Base-by-base conservation (phyloP, 2,888 invertebrate species). In the Drosophila hamatofila region DNA sequence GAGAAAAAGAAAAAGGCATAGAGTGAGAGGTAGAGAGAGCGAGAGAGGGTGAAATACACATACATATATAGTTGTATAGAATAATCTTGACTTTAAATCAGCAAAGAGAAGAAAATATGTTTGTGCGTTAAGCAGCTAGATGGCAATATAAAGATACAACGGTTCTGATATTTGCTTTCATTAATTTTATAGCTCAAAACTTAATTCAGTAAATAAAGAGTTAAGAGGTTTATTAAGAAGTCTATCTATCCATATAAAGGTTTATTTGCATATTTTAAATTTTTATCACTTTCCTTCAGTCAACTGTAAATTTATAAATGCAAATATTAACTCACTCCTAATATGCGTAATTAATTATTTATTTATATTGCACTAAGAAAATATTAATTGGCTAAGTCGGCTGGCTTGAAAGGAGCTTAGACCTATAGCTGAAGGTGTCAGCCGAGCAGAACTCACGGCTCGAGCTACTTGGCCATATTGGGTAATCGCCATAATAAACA, bases 401-500 rank as follows among this genome's bases (percentile, higher is more conserved):
- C 35, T 4, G 42, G 12, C 30, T 23, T 37, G 14, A 37, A 37
- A 18, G 33, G 9, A 18, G 18, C 23, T 33, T 23, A 12, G 6
- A 23, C 27, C 37, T 12, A 46, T 23, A 21, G 7, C 30, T n/a
- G 14, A n/a, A 49, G 41, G 69, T 23, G 46, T 41, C 37, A 49
- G 39, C 12, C 3, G 4, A n/a, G 39, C 0, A 39, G 25, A 35
- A 14, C 14, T 33, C 23, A 23, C n/a, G 12, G 35, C 33, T 56
- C 12, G 7, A 35, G 33, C 39, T 41, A 18, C 16, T 21, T 9
- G 41, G 21, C 75, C 79, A 66, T 72, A 83, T 86, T 89, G 57
- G 81, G 69, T 81, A 67, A 73, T 75, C 52, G 88, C 85, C 68
- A 75, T 84, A 81, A 88, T 78, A 78, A 75, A 78, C 66, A 63